Percentiles rank a stretch among this genome's conserved stretches.
Evolutionary conservation across 2,888 invertebrate species (phyloP).

Genomic region (Strigamia maritima): DNA sequence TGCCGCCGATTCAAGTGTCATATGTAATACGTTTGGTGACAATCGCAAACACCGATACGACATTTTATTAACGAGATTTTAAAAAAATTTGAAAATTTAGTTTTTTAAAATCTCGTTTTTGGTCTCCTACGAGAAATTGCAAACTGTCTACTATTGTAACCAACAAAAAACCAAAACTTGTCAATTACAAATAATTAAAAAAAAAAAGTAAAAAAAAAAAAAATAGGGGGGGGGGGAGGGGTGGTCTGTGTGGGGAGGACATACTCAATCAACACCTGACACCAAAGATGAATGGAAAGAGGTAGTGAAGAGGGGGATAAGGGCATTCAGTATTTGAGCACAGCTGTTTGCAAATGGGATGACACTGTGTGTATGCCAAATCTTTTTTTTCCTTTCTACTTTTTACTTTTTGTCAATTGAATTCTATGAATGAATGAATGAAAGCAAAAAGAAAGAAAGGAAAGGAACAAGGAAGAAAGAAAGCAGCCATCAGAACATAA

Average conservation of each 20-base stretch:
- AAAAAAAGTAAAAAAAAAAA: not conserved
- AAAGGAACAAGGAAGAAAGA: not conserved
- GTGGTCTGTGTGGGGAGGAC: not conserved
- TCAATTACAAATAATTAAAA: no score
- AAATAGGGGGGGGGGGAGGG: no score
- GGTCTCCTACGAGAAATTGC: no score
- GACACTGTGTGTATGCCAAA: slow-evolving; percentile 17
- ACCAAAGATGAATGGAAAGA: slow-evolving; percentile 27
- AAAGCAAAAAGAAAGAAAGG: not conserved
- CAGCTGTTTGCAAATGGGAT: slow-evolving; percentile 16
- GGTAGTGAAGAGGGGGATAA: slow-evolving; percentile 6
- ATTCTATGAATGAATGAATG: slow-evolving; percentile 11
- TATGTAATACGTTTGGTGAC: no score
- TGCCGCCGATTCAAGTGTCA: no score
- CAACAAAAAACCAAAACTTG: no score
- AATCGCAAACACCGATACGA: no score
- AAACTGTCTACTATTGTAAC: no score
- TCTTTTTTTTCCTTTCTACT: not conserved
- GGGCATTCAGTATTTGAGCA: slow-evolving; percentile 21
- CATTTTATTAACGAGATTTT: no score
- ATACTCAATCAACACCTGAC: slow-evolving; percentile 34
- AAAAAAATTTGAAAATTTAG: no score
- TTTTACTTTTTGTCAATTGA: slow-evolving; percentile 1
- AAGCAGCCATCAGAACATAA: not conserved
- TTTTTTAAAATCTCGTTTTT: no score